Evolutionary conservation across 2,888 invertebrate species (phyloP), one percentile per base, ranked within the genome.

Genomic region (Plebejus melissa): DNA sequence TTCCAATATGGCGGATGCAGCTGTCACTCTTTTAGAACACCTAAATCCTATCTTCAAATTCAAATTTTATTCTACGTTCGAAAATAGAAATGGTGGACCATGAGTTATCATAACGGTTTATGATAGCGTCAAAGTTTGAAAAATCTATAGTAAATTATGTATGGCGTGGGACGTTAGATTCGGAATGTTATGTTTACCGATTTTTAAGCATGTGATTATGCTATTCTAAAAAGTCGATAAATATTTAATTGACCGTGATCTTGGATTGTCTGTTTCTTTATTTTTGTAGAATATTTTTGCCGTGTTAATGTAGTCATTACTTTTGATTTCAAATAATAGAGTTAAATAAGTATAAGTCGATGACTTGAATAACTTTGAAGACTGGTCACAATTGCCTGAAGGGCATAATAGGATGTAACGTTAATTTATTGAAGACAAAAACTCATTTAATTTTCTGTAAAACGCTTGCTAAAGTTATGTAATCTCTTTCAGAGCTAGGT

Each of bases 1-100:
- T 36, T 65, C 32, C 32, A 36, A 65, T 65, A 65, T 65, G 65
- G 32, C 32, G 36, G 36, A 65, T 65, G 65, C 65, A 65, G 65
- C 32, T 36, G 65, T 65, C 65, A 65, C 32, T 65, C 65, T 65
- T 65, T 65, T 32, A 11, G 32, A 65, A 65, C 13, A 65, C 65
- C 65, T 65, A 65, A 65, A 65, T 65, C 65, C 65, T 36, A 65
- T 65, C 65, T 65, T 65, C 13, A 65, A 65, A 65, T 65, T 65
- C 65, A 65, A 65, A 65, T 65, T 65, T 65, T 65, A 65, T 65
- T 65, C 65, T 65, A 36, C 28, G 32, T 32, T 22, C 13, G 65
- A 65, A 65, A 65, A 65, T 65, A 28, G 60, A 60, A 60, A 32
- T 65, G 32, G 65, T 65, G 13, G 13, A 13, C 65, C 32, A 36